Evolutionary conservation across 1,140 invertebrate species (phyloP), one percentile per base, ranked within the genome.

Genomic region (Dendrolimus punctatus): DNA sequence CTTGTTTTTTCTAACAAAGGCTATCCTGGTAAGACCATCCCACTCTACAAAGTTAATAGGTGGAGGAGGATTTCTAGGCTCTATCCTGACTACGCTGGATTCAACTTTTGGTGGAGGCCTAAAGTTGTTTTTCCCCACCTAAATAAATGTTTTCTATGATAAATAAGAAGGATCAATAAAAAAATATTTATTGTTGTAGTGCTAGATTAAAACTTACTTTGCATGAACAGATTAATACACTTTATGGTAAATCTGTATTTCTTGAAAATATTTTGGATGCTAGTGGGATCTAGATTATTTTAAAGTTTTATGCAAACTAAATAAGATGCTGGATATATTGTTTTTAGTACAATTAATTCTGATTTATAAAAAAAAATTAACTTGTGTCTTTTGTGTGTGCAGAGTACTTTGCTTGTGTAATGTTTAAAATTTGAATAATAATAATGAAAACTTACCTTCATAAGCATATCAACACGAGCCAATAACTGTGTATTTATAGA

Each of bases 101-200:
- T 99, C 99, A 0, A 99, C 97, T 90, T 98, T 99, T 40, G 98
- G 98, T 42, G 99, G 98, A 43, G 99, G 99, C 62, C 94, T 90
- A 72, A 99, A 99, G 87, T 99, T 99, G 87, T 99, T 99, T 87
- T 98, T 98, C 6, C 97, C 96, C 76, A 98, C 95, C 93, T 94
- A 71, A 51, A 69, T 54, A 53, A 71, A 49, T 9, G 36, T 41
- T 8, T 6, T 10, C 6, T 23, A 50, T 10, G 8, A 6, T 6
- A 39, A 40, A 49, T 38, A 9, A 47, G 7, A 6, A 47, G 9
- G 39, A 49, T 49, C 36, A 4, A 48, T 36, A 48, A 37, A 37
- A n/a, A 23, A 23, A 2, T 23, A 23, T 23, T 23, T 23, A 23
- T 23, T 23, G 23, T 23, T 23, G 3, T 1, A 23, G 23, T 23